A percentile compares a stretch with the other conserved stretches of the same genome.
phyloP scores from a whole-genome alignment of 2,888 invertebrate genomes.

The Clepsis dumicolana region DNA sequence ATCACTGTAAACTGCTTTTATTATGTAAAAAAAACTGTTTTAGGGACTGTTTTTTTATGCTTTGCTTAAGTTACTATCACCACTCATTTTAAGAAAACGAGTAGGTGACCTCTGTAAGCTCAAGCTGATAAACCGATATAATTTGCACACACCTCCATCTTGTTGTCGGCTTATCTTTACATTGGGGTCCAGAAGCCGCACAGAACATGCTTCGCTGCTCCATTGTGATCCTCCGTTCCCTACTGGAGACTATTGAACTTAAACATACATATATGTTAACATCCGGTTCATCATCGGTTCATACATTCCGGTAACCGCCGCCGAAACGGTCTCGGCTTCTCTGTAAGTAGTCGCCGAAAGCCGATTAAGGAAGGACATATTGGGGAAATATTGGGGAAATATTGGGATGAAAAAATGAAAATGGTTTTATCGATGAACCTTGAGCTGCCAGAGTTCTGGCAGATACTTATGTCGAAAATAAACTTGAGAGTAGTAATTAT shows the following conservation, averaged over 20 bases:
- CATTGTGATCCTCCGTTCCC: slow-evolving; percentile 11
- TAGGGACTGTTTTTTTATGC: no score
- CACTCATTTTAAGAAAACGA: no score
- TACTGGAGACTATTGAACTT: neutral
- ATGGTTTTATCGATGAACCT: neutral
- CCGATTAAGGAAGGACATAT: slow-evolving; percentile 23
- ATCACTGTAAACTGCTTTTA: no score
- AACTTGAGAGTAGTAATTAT: neutral
- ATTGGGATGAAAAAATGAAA: neutral
- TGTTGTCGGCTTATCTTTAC: slow-evolving; percentile 24
- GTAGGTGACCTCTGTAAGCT: no score
- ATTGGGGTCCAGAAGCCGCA: neutral
- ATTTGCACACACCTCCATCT: neutral
- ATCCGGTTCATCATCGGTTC: slow-evolving; percentile 3
- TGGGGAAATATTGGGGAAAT: slow-evolving; percentile 8
- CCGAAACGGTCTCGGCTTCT: slow-evolving; percentile 6
- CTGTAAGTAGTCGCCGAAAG: slow-evolving; percentile 14
- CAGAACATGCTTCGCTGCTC: neutral
- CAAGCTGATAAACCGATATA: neutral
- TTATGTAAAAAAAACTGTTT: no score
- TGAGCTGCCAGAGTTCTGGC: neutral
- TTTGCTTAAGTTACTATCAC: no score
- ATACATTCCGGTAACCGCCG: no score
- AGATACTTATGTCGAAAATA: no score
- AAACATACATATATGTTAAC: neutral